Conservation (phyloP, 2,888 invertebrate genomes). For the Drosophila percnosoma region DNA sequence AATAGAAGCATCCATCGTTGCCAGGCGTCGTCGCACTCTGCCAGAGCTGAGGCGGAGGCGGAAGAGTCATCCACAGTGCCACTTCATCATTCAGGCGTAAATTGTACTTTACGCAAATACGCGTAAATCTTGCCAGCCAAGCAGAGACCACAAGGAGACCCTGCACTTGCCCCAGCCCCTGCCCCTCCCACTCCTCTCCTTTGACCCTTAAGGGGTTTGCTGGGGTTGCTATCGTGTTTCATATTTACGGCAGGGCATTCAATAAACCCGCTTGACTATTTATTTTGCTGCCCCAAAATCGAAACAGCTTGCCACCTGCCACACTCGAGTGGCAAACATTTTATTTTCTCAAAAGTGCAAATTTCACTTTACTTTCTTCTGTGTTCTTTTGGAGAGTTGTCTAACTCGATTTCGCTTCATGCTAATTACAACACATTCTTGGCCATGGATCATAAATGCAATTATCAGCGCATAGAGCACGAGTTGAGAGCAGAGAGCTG, state of each 20-base stretch:
- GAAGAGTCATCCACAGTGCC: constrained; percentile 28
- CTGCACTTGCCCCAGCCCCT: not conserved
- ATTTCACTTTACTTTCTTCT: not conserved
- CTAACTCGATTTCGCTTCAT: constrained; percentile 43
- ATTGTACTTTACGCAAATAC: constrained; percentile 75
- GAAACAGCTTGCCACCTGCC: constrained; percentile 29
- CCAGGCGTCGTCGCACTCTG: constrained; percentile 19
- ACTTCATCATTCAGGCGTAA: constrained; percentile 77
- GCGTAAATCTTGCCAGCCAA: constrained; percentile 69
- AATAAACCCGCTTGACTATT: constrained; percentile 62
- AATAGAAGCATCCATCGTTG: constrained; percentile 26
- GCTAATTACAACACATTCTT: constrained; percentile 34
- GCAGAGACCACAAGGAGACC: constrained; percentile 27
- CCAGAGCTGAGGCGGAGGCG: not conserved
- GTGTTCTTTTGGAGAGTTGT: constrained; percentile 6
- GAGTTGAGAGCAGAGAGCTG: constrained; percentile 24
- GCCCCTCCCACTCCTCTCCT: not conserved
- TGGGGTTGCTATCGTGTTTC: constrained; percentile 54
- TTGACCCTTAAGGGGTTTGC: constrained; percentile 44
- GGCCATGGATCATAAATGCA: constrained; percentile 54
- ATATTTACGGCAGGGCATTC: constrained; percentile 67
- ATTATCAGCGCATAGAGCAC: constrained; percentile 56
- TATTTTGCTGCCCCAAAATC: constrained; percentile 41
- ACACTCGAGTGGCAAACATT: constrained; percentile 2
- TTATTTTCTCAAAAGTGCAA: not conserved